Base-by-base conservation (phyloP, 2,888 invertebrate species). In the Megamerina dolium region DNA sequence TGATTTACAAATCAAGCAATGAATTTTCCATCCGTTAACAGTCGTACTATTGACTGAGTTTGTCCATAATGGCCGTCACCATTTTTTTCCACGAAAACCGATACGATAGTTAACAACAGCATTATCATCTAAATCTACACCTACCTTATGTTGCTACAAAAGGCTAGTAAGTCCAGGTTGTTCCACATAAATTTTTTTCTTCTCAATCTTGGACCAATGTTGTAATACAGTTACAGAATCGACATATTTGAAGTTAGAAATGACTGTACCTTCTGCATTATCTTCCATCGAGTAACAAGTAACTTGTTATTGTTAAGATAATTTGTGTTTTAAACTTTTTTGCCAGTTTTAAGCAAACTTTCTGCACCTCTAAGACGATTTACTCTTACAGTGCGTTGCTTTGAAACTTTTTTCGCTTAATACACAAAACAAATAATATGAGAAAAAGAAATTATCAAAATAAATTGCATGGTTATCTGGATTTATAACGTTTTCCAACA, bases 101-200 rank as follows among this genome's bases (percentile, higher is more conserved):
- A 50, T 34, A 19, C 42, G 35, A 18, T 51, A 49, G 26, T 47
- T 42, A 16, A 19, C 23, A n/a, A 49, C 27, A 9, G 45, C 47
- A 32, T 47, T 45, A 16, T 50, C 38, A 18, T 45, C 43, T 16
- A 48, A n/a, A 26, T 48, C 50, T 18, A 46, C 50, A 10, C 41
- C 50, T 9, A 43, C 39, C 48, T 48, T 49, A 23, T 35, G 18
- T 37, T 41, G 20, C 31, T 50, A 48, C 19, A 45, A 48, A 17
- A n/a, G 6, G 16, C 33, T 14, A 13, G 17, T 31, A 31, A 14
- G 31, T 31, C 31, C 31, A 31, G n/a, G 31, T 31, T n/a, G 31
- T 31, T 31, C 31, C 31, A 31, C 14, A 31, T 9, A 31, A 9
- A n/a, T 13, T 31, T 31, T 14, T 31, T 31, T 31, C 17, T 3